Percentiles rank a stretch among this genome's conserved stretches.
Evolutionary conservation across 92 coral and sea anemone genomes (phyloP).

Genomic region (Phenganax stokvisi): DNA sequence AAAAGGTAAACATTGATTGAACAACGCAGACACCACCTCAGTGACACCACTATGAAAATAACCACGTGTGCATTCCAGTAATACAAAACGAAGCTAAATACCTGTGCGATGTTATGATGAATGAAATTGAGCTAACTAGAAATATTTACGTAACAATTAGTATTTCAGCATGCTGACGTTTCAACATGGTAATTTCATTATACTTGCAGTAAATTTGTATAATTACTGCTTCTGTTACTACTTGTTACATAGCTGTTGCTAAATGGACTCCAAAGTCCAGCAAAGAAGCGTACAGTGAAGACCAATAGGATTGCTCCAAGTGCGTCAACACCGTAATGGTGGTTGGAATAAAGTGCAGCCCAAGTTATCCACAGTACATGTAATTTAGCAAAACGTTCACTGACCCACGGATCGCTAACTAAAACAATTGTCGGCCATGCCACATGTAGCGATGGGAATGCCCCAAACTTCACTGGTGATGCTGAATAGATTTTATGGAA

Average conservation of each 20-base stretch:
- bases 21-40: no score
- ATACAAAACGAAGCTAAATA: conserved; percentile 5
- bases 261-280: conserved; percentile 97
- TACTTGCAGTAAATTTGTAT: conserved; percentile 32
- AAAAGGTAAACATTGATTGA: no score
- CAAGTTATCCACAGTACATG: conserved; percentile 99
- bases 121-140: conserved; percentile 4
- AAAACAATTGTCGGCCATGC: conserved; percentile 95
- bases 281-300: conserved; percentile 85
- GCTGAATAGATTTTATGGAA: conserved; percentile 93
- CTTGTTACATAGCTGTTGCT: conserved; percentile 3
- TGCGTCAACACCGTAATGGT: conserved; percentile 99
- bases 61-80: conserved; percentile 1
- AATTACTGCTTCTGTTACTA: conserved; percentile 19
- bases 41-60: no score
- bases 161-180: background rate
- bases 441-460: conserved; percentile 94
- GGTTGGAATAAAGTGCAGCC: conserved; percentile 99
- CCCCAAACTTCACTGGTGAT: conserved; percentile 98
- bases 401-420: conserved; percentile 99
- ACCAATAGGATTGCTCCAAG: conserved; percentile 91
- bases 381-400: conserved; percentile 95
- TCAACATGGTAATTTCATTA: conserved; percentile 18
- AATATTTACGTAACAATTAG: background rate
- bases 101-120: background rate